Base-by-base conservation (phyloP, 2,113 vertebrate species). In the Taurulus bubalis region DNA sequence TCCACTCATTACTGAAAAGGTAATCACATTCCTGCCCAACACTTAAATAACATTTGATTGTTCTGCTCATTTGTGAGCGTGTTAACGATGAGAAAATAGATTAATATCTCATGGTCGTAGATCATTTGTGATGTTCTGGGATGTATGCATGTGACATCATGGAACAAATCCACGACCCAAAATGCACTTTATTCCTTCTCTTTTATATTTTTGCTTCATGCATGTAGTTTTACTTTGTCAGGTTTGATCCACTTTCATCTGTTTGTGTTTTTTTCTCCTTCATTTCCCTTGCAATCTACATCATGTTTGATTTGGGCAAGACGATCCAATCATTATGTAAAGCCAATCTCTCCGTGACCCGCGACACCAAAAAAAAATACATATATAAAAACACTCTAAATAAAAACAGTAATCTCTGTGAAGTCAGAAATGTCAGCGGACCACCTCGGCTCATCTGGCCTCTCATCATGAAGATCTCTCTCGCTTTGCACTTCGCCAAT, bases 401-500 rank as follows among this genome's bases (percentile, higher is more conserved):
- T 49, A 8, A 55, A 74, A 67, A 63, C 53, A 60, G 16, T 72
- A 69, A 45, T 83, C 73, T 84, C 69, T 78, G 53, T 82, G 84
- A 83, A 88, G 86, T 85, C 80, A 86, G 67, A 87, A 71, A 83
- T 18, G 87, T 87, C 85, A 16, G 59, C 51, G 38, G 89, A 92
- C 87, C 90, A 90, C 92, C 90, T 91, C 62, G 22, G 75, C 86
- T 92, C 90, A 92, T 93, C 87, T 92, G 92, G 90, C 74, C 81
- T 73, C 86, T 90, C 88, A 88, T 91, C 80, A 79, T 75, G 74
- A 84, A 86, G 85, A 90, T 91, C 87, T 87, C 80, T 89, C 88
- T 87, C 8, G 71, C 86, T 83, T 86, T 90, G 85, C 88, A 91
- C 87, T 90, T 91, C 87, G 91, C 90, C 89, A 92, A 92, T 91